Evolutionary conservation across 64 coral and sea anemone species (phyloP).

Genomic region (Actinia equina): DNA sequence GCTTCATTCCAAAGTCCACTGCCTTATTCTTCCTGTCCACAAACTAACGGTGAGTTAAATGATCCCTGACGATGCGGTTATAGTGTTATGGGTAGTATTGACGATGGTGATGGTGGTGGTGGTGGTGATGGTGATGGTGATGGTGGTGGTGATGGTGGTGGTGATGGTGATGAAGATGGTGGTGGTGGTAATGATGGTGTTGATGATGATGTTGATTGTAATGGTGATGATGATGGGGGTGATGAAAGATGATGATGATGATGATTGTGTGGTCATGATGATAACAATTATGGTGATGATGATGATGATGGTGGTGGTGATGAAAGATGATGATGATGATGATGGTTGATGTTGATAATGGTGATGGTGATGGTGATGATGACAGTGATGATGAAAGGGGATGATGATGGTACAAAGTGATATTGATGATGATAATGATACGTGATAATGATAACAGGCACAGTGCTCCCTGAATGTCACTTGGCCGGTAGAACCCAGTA

Average conservation of each 20-base stretch:
- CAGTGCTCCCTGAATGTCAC: constrained; percentile 41
- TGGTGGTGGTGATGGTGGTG: neutral
- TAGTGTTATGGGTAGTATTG: no score
- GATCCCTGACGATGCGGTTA: no score
- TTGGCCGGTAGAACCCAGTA: constrained; percentile 59
- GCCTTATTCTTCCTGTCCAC: constrained; percentile 57
- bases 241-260: neutral
- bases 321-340: neutral
- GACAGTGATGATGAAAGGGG: neutral
- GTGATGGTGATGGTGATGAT: neutral
- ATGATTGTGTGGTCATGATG: neutral
- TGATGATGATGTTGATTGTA: neutral
- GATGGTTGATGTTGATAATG: no score
- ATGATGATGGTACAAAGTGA: neutral
- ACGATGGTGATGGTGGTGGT: no score
- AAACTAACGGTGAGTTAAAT: neutral
- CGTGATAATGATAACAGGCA: constrained; percentile 2
- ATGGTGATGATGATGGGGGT: neutral
- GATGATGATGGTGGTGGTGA: neutral
- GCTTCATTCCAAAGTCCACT: constrained; percentile 58
- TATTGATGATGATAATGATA: neutral
- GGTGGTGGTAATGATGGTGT: neutral
- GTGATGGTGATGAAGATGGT: neutral
- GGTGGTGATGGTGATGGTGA: neutral
- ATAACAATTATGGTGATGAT: neutral